These are phyloP conservation scores for Drosophila nigromelanica DNA, from an alignment of 1,140 invertebrate genomes.

Conservation along the genomic window DNA sequence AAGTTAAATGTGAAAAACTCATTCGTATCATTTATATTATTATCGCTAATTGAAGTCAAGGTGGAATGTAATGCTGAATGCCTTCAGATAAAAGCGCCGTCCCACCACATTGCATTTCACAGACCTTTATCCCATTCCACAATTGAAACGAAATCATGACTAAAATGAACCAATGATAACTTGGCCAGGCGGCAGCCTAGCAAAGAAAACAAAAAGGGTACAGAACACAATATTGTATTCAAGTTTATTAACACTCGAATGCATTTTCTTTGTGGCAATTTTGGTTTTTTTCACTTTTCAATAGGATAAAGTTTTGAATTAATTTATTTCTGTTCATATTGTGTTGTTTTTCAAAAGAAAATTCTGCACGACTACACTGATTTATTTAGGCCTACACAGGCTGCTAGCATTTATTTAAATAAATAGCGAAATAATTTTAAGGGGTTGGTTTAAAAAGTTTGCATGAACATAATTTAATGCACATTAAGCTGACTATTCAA, in stretches of 20 bases:
- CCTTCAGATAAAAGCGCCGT: constrained; percentile 22
- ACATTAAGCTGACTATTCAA: neutral
- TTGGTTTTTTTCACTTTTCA: constrained; percentile 1
- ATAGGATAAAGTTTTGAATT: constrained; percentile 50
- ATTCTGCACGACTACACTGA: constrained; percentile 59
- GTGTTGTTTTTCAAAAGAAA: constrained; percentile 38
- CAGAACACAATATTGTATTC: constrained; percentile 20
- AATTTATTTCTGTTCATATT: constrained; percentile 27
- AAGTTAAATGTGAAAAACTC: constrained; percentile 78
- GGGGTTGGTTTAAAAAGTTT: constrained; percentile 7
- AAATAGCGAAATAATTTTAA: constrained; percentile 12
- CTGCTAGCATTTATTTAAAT: constrained; percentile 24
- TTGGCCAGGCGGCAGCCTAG: neutral
- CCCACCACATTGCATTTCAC: neutral
- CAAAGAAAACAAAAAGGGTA: constrained; percentile 17
- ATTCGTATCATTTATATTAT: constrained; percentile 76
- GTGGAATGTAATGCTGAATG: constrained; percentile 31
- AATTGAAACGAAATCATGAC: constrained; percentile 25
- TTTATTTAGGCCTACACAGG: constrained; percentile 33
- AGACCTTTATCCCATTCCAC: neutral
- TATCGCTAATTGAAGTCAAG: constrained; percentile 70
- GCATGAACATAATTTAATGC: neutral
- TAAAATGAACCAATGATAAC: constrained; percentile 25
- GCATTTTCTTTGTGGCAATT: constrained; percentile 46
- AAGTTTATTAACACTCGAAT: constrained; percentile 66